Conservation (phyloP, 2,888 invertebrate genomes). For the Phengaris alcon region DNA sequence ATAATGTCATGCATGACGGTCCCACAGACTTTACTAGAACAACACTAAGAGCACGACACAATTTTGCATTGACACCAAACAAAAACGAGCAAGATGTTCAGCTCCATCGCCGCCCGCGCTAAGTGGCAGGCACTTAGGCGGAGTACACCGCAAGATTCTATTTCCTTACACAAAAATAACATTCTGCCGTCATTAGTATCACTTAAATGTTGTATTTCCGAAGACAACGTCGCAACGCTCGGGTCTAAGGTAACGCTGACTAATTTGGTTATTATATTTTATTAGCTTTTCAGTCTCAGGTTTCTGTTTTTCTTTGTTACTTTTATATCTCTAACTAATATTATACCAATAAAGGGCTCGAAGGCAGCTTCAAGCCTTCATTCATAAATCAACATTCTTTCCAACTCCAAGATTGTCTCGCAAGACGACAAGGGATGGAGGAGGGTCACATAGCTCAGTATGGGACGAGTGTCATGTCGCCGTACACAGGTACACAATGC, state of each 20-base stretch:
- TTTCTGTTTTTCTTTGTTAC: neutral
- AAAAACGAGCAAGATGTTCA: neutral
- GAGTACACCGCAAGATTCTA: neutral
- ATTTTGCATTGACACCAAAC: neutral
- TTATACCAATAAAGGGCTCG: no score
- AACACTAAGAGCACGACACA: neutral
- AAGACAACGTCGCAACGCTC: neutral
- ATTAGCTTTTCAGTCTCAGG: neutral
- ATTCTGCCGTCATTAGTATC: neutral
- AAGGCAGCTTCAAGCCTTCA: neutral
- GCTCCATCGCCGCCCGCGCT: neutral
- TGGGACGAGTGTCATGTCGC: neutral
- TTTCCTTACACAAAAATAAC: constrained; percentile 4
- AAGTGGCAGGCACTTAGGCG: constrained; percentile 10
- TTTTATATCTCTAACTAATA: no score
- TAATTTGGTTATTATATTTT: neutral
- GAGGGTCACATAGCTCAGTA: neutral
- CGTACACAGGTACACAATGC: neutral
- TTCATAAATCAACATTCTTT: neutral
- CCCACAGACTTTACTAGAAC: neutral
- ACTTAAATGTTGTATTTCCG: neutral
- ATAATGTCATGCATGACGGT: no score
- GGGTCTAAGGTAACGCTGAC: neutral
- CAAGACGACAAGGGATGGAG: neutral
- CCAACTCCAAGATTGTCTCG: neutral